Base-by-base conservation (phyloP, 2,797 vertebrate species). In the Poecilia wingei region DNA sequence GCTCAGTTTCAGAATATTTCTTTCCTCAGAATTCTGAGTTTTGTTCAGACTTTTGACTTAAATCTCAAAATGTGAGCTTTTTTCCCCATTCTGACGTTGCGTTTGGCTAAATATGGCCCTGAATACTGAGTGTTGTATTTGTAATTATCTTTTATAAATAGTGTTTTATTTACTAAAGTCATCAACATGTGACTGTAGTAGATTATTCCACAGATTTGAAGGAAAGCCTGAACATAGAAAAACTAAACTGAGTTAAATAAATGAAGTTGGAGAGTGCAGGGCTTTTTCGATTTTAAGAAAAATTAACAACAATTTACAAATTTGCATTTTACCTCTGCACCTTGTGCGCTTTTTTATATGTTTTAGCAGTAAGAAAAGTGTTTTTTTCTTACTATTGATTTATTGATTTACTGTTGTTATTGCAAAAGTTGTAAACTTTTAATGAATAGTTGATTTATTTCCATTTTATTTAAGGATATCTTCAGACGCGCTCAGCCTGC, bases 401-500 rank as follows among this genome's bases (percentile, higher is more conserved):
- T 45, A 8, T 45, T 45, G 7, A 9, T 45, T 45, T 45, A 9
- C 12, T 45, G 16, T 36, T 31, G 2, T 25, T 9, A 25, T 69
- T 25, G 10, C 18, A 22, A 4, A 39, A 9, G 10, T n/a, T 41
- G 25, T 14, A 12, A 14, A 25, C 43, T 43, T 69, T 9, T 43
- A 5, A 25, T n/a, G 39, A 25, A n/a, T 43, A 28, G 22, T 14
- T 28, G 10, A 4, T 3, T 22, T 12, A n/a, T 12, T 69, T 43
- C 22, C 39, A 13, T 39, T 13, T 25, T 43, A 6, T n/a, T 43
- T 69, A 25, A 43, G 14, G 39, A n/a, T 43, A 18, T 41, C 2
- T n/a, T 12, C 6, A 68, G 22, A 46, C 36, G 13, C 36, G 31
- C 66, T 68, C 66, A 71, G 81, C 82, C 61, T 20, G 64, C 59